These are phyloP conservation scores for Etia nguti DNA, from an alignment of 2,113 vertebrate species.

Conservation along the genomic window DNA sequence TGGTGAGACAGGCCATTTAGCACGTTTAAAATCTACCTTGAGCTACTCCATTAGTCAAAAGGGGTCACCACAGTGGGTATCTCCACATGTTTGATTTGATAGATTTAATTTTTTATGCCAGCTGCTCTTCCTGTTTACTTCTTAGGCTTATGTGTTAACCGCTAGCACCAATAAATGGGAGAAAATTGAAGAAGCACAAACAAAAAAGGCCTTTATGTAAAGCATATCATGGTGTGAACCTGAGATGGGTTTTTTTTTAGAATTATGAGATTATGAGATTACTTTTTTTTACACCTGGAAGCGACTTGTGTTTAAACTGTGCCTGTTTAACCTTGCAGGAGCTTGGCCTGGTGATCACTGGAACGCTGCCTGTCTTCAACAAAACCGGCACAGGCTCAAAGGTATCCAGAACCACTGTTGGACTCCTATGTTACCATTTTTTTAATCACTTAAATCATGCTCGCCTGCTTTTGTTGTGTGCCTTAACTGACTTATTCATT, in stretches of 20 bases:
- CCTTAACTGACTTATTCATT: not conserved
- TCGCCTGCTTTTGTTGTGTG: not conserved
- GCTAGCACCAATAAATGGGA: not conserved
- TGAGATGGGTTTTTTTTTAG: not conserved
- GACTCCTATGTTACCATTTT: not conserved
- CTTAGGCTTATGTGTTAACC: not conserved
- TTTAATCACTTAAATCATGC: not conserved
- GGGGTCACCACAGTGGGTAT: not conserved
- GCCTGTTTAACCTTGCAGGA: constrained; percentile 63
- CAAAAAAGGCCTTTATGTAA: not conserved
- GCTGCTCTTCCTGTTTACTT: not conserved
- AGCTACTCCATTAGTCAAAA: not conserved
- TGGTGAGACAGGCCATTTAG: not conserved
- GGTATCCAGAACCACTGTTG: constrained; percentile 4
- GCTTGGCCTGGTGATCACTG: constrained; percentile 88
- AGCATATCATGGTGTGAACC: not conserved
- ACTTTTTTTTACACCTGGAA: not conserved
- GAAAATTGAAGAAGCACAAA: not conserved
- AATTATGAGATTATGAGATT: not conserved
- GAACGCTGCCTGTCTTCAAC: constrained; percentile 89
- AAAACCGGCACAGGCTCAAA: constrained; percentile 71
- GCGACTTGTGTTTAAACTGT: not conserved
- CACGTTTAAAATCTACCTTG: not conserved
- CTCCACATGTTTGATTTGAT: not conserved
- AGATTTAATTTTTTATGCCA: not conserved